Percentiles rank a stretch among this genome's conserved stretches.
Conservation (phyloP, 2,797 vertebrate genomes). For the Adrianichthys oophorus region DNA sequence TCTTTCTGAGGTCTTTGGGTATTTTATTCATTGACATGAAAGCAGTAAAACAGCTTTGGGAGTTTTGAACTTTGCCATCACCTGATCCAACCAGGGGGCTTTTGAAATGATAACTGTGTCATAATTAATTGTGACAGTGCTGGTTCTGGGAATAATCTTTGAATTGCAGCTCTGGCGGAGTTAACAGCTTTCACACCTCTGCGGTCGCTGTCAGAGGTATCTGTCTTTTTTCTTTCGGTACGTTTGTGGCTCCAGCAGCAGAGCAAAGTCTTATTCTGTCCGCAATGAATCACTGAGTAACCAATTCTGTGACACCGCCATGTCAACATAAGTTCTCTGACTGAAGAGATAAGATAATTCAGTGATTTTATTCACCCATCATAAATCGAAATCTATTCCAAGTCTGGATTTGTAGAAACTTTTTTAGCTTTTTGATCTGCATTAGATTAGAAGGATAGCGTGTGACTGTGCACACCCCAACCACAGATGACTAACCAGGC, state of each 20-base stretch:
- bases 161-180: constrained; percentile 7
- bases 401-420: constrained; percentile 32
- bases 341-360: constrained; percentile 61
- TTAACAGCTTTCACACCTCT: constrained; percentile 43
- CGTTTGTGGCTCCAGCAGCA: constrained; percentile 25
- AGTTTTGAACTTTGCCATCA: constrained; percentile 5
- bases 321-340: constrained; percentile 61
- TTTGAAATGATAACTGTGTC: constrained; percentile 26
- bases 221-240: constrained; percentile 31
- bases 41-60: constrained; percentile 10
- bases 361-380: constrained; percentile 45
- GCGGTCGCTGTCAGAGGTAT: constrained; percentile 42
- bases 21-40: constrained; percentile 18
- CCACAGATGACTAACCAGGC: constrained; percentile 31
- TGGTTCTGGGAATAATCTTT: constrained; percentile 31
- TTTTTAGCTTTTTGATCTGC: constrained; percentile 3
- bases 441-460: constrained; percentile 11
- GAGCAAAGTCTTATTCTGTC: constrained; percentile 54
- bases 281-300: constrained; percentile 58
- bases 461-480: constrained; percentile 17
- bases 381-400: constrained; percentile 48
- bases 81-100: constrained; percentile 5
- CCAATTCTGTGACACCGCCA: constrained; percentile 44
- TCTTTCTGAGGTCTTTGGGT: constrained; percentile 3
- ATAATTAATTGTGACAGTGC: constrained; percentile 30